A percentile compares a stretch with the other conserved stretches of the same genome.
phyloP scores from a whole-genome alignment of 2,113 vertebrate species.

The Ovis canadensis region DNA sequence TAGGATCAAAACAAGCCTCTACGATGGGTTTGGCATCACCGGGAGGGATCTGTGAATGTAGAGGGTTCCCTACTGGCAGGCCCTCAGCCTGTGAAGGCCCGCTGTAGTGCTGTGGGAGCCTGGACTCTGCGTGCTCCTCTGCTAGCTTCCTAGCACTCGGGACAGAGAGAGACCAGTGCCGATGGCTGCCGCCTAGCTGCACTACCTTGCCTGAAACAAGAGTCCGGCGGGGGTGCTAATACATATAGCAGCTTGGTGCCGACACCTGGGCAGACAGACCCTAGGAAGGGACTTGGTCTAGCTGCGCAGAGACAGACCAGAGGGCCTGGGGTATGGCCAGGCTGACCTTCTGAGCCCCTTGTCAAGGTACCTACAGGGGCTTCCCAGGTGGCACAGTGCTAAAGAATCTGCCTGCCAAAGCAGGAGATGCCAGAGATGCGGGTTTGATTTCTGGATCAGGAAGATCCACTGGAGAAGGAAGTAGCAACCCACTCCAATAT shows the following conservation, averaged over 20 bases:
- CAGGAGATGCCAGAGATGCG: background rate
- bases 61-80: background rate
- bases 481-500: background rate
- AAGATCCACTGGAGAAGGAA: background rate
- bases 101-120: background rate
- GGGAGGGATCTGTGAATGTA: background rate
- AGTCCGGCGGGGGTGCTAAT: background rate
- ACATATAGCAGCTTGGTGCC: accelerated
- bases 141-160: background rate
- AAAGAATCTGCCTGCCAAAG: background rate
- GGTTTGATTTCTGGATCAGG: background rate
- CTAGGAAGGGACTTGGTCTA: background rate
- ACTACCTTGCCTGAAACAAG: background rate
- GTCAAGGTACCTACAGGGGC: background rate
- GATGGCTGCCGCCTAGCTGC: background rate
- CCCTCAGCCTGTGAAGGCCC: background rate
- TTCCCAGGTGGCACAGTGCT: background rate
- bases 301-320: accelerated
- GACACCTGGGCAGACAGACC: background rate
- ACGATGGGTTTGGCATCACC: too few relatives aligned
- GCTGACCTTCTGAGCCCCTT: background rate
- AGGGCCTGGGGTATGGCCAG: background rate
- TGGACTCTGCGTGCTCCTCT: background rate
- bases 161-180: background rate
- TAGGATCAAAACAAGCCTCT: background rate